Percentiles rank a stretch among this genome's conserved stretches.
Evolutionary conservation across 2,888 invertebrate species (phyloP).

Genomic region (Antheraea assamensis): DNA sequence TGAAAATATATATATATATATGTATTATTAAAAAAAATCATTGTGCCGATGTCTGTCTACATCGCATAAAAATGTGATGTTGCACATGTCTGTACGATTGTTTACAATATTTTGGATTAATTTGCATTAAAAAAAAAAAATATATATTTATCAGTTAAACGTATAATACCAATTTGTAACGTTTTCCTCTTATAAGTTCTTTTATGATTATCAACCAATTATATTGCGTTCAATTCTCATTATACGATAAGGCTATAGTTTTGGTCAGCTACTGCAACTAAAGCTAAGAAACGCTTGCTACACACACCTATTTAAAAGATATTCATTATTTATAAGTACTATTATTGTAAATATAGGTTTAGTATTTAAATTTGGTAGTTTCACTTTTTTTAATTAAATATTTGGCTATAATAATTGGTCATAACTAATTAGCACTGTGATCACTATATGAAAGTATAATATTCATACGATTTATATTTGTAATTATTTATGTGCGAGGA

Average conservation of each 20-base stretch:
- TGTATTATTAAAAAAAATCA: slow-evolving; percentile 33
- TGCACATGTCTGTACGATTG: slow-evolving; percentile 78
- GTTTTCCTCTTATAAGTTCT: slow-evolving; percentile 25
- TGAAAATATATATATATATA: slow-evolving; percentile 19
- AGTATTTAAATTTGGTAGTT: slow-evolving; percentile 78
- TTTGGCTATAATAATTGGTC: slow-evolving; percentile 50
- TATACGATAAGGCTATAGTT: slow-evolving; percentile 41
- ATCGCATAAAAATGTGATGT: slow-evolving; percentile 71
- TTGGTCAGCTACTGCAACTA: slow-evolving; percentile 52
- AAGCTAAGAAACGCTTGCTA: slow-evolving; percentile 64
- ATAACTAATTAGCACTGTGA: slow-evolving; percentile 48
- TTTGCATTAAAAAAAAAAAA: not conserved
- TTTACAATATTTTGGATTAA: slow-evolving; percentile 34
- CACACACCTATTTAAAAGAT: slow-evolving; percentile 61
- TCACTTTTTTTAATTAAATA: slow-evolving; percentile 54
- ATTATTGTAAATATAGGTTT: slow-evolving; percentile 77
- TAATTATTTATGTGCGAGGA: slow-evolving; percentile 54
- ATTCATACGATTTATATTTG: slow-evolving; percentile 36
- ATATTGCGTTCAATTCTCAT: slow-evolving; percentile 16
- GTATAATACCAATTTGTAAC: slow-evolving; percentile 21
- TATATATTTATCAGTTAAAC: not conserved
- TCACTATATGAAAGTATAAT: slow-evolving; percentile 33
- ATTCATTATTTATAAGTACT: slow-evolving; percentile 64
- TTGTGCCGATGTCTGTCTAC: slow-evolving; percentile 78
- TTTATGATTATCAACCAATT: slow-evolving; percentile 23